Evolutionary conservation across 2,113 vertebrate species (phyloP), one percentile per base, ranked within the genome.

Genomic region (Vombatus ursinus): DNA sequence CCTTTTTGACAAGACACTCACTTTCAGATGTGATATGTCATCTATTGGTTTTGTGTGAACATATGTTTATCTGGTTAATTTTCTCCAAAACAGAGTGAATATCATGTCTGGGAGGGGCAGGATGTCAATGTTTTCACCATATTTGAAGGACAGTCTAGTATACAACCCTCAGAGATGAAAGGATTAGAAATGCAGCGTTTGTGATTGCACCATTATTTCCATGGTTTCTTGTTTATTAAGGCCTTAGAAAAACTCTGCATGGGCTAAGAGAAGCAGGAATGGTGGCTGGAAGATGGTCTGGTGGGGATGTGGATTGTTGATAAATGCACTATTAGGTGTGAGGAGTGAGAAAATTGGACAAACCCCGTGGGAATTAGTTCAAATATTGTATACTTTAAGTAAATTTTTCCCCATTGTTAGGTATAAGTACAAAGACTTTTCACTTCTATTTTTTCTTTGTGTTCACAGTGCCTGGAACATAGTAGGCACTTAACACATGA

Each of bases 31-130:
- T 92, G 94, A 61, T 57, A 57, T 97, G 97, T 95, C 94, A 94
- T 61, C 96, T 96, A 94, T 90, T 96, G 68, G 31, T 96, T 51
- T 98, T 97, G 96, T 51, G 44, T 89, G 90, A 97, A 94, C n/a
- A 93, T 96, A 96, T 95, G 95, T 91, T 97, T 98, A 96, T 94
- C 89, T 52, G 31, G 9, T 26, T 89, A 96, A 93, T 98, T 97
- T 97, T 97, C 50, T 94, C 54, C 16, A 89, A 91, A 89, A 96
- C 92, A 52, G 26, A 96, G 84, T 53, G 94, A 23, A 49, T n/a
- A 31, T 49, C 93, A 91, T 91, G 57, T 68, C 54, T 8, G 0
- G 57, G 94, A 95, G 96, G 90, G 94, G 90, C 97, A 95, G 84
- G 94, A 90, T 93, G 92, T 14, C 11, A 49, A 91, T 91, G 50